These are phyloP conservation scores for Zoroaster sp. DNA, from an alignment of 53 echinoderm and acorn worm species.

Conservation along the genomic window DNA sequence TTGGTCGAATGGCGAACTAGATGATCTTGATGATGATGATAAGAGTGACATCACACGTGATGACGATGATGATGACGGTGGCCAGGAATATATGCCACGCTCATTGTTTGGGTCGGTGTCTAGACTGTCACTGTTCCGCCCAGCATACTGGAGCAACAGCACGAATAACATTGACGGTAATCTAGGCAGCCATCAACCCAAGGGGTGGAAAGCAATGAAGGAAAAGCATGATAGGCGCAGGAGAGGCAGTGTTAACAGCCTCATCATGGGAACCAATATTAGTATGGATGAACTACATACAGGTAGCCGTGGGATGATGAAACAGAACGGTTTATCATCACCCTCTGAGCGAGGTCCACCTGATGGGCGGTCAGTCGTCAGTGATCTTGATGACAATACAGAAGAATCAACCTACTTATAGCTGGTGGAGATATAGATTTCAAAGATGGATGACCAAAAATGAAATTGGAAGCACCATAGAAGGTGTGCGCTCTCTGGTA, in stretches of 20 bases:
- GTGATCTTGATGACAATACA: neutral
- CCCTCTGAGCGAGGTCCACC: neutral
- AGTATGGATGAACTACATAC: conserved; percentile 11
- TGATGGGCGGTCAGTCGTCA: conserved; percentile 10
- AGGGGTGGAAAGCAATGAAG: neutral
- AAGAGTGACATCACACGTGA: neutral
- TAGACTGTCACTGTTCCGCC: conserved; percentile 18
- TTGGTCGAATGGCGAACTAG: neutral
- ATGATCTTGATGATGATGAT: neutral
- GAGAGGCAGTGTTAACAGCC: neutral
- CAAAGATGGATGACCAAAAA: neutral
- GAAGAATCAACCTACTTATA: conserved; percentile 31
- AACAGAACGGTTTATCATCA: too few relatives aligned
- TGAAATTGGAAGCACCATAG: neutral
- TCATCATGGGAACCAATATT: neutral
- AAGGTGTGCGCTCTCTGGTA: too few relatives aligned
- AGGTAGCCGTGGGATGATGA: neutral
- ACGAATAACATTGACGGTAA: neutral
- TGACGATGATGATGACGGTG: neutral
- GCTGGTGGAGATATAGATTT: neutral
- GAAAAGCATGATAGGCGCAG: neutral
- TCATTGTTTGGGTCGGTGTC: conserved; percentile 28
- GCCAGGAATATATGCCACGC: neutral
- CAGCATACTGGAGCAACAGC: neutral
- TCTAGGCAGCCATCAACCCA: neutral